phyloP scores from a whole-genome alignment of 2,888 invertebrate genomes.

The Unio delphinus region DNA sequence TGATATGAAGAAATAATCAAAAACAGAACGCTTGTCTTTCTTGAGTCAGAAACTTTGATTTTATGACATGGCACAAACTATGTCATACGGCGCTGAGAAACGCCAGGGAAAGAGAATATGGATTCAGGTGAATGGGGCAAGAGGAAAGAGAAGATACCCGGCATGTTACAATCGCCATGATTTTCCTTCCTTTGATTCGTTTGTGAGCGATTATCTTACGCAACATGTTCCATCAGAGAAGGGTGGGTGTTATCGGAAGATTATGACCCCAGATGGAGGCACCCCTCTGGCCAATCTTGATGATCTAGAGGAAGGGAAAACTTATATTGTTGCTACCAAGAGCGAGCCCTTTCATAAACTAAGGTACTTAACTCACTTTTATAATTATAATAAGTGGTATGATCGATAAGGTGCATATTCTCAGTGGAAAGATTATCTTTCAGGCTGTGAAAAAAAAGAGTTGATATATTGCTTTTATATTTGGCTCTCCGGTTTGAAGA shows the following conservation, averaged over 20 bases:
- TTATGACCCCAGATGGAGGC: constrained; percentile 9
- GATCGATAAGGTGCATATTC: no score
- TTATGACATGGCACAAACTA: no score
- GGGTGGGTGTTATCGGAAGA: constrained; percentile 4
- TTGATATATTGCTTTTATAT: no score
- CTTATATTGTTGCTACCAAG: constrained; percentile 6
- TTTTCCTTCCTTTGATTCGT: constrained; percentile 39
- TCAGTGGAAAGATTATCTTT: no score
- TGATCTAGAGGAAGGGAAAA: constrained; percentile 7
- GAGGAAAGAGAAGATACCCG: constrained; percentile 20
- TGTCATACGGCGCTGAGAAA: neutral
- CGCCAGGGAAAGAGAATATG: constrained; percentile 15
- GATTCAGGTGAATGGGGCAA: constrained; percentile 9
- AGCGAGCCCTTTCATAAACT: constrained; percentile 7
- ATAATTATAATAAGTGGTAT: no score
- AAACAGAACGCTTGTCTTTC: no score
- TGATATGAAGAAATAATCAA: no score
- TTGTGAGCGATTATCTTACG: constrained; percentile 23
- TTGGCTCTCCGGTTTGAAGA: no score
- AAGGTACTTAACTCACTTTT: neutral
- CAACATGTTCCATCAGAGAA: constrained; percentile 1
- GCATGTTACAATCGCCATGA: constrained; percentile 24
- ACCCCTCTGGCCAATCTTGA: constrained; percentile 6
- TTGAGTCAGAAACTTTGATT: no score
- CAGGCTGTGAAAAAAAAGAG: no score